These are phyloP conservation scores for Pseudomugil gertrudae DNA, from an alignment of 2,797 vertebrate species.

Conservation along the genomic window DNA sequence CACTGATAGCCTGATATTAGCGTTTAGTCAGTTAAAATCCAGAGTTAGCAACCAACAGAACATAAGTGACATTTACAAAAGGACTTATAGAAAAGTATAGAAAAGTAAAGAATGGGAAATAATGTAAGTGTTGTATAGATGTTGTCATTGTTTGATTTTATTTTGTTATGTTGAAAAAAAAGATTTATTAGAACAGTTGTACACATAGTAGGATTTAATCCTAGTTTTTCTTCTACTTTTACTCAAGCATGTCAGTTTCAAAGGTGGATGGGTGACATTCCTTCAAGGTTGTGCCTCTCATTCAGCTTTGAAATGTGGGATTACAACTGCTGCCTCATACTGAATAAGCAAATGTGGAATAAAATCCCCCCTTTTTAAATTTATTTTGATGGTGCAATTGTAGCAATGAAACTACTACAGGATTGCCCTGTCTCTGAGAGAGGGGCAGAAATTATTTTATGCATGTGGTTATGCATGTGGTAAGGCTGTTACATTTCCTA, in stretches of 20 bases:
- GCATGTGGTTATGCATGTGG: too few species aligned
- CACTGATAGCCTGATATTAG: not conserved
- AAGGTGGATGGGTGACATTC: not conserved
- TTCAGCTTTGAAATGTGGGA: not conserved
- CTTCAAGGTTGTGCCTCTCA: not conserved
- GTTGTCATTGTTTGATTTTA: not conserved
- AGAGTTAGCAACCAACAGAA: not conserved
- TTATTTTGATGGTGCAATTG: not conserved
- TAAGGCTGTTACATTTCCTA: not conserved
- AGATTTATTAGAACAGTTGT: not conserved
- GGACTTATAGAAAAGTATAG: too few species aligned
- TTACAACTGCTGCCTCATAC: not conserved
- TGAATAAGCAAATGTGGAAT: not conserved
- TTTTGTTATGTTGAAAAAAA: not conserved
- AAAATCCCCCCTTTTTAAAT: not conserved
- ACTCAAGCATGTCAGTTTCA: slow-evolving; percentile 12
- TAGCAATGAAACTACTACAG: not conserved
- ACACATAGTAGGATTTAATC: not conserved
- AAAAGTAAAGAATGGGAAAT: not conserved
- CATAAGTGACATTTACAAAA: not conserved
- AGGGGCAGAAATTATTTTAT: not conserved
- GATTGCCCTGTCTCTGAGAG: not conserved
- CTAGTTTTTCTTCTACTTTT: not conserved
- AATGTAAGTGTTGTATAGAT: not conserved
- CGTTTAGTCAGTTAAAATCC: not conserved